Conservation (phyloP, 2,888 invertebrate species). For the Nipponacmea schrenckii region DNA sequence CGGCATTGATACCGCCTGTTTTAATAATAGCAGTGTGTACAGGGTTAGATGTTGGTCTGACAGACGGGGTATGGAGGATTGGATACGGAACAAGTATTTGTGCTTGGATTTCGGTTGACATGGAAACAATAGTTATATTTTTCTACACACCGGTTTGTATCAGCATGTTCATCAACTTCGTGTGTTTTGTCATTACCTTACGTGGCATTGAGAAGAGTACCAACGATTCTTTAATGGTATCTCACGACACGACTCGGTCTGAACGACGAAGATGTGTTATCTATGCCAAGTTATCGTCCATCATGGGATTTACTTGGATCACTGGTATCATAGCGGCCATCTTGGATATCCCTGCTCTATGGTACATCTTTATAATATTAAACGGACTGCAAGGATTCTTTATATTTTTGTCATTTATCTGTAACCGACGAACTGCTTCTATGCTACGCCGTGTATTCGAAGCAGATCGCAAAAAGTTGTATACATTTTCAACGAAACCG, state of each 20-base stretch:
- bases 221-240: neutral
- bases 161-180: constrained; percentile 14
- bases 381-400: constrained; percentile 27
- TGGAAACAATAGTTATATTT: constrained; percentile 13
- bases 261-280: constrained; percentile 16
- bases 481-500: no score
- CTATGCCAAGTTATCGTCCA: constrained; percentile 21
- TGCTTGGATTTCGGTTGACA: constrained; percentile 14
- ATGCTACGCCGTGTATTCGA: neutral
- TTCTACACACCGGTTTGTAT: constrained; percentile 4
- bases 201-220: constrained; percentile 18
- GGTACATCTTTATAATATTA: constrained; percentile 13
- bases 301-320: constrained; percentile 23
- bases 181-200: constrained; percentile 18
- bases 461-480: no score
- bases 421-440: constrained; percentile 2
- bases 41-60: constrained; percentile 11
- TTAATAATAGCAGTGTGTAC: constrained; percentile 12
- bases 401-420: constrained; percentile 19
- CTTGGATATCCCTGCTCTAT: constrained; percentile 3
- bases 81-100: constrained; percentile 15
- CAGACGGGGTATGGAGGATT: neutral
- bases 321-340: constrained; percentile 16
- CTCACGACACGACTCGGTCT: neutral
- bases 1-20: constrained; percentile 20